Base-by-base conservation (phyloP, 2,888 invertebrate genomes). In the Euzophera pinguis region DNA sequence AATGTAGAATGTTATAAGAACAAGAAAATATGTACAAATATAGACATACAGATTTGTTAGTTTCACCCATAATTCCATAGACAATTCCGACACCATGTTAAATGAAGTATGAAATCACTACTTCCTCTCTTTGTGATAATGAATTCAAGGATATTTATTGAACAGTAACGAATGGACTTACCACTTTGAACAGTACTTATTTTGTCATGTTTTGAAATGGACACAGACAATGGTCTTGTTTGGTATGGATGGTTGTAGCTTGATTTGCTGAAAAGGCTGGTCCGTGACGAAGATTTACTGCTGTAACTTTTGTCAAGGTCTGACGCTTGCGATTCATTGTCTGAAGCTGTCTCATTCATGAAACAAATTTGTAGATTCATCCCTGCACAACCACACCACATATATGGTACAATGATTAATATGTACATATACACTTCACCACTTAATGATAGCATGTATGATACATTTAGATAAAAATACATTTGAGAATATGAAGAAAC, bases 321-420 rank as follows among this genome's bases (percentile, higher is more conserved):
- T 52, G 94, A 95, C 60, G 92, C 92, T 61, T 94, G 94, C 65
- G 95, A 95, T 80, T 96, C 96, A 69, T 93, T 94, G 80, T 96
- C 96, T 50, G 95, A 96, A 56, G 95, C 95, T 53, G 95, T 95
- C 81, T 98, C 97, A 81, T 98, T 97, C 96, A 98, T 96, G 86
- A 97, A 98, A 91, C 98, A 98, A 72, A 98, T 97, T 91, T 97
- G 97, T 50, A 98, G 93, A 90, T 97, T 97, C 95, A 95, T 97
- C 65, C 96, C 95, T 95, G 81, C 55, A 64, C 59, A 64, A 50
- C 59, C 53, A 57, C 49, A 49, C 51, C 47, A 60, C 58, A 60
- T 34, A 45, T 32, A 45, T 32, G 45, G 32, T 32, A 69, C 55
- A 67, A 63, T 60, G 62, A 56, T 62, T 47, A 53, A 58, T 59